Base-by-base conservation (phyloP, 2,113 vertebrate genomes). In the Chionomys nivalis region DNA sequence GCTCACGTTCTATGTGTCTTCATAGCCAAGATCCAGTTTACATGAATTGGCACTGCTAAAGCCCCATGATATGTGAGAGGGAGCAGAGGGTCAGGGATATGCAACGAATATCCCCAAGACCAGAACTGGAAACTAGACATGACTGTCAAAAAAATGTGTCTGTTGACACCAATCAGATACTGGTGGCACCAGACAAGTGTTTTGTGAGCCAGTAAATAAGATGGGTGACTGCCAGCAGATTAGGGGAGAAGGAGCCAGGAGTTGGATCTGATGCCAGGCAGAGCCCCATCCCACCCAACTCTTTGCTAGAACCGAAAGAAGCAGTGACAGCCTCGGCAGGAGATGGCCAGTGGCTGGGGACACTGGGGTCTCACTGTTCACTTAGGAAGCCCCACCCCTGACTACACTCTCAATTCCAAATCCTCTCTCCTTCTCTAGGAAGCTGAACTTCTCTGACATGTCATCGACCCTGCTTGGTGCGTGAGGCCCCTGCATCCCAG, bases 391-490 rank as follows among this genome's bases (percentile, higher is more conserved):
- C 52, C 58, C 42, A 42, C 2, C 2, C 13, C 75, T 12, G 36
- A 42, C 28, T 12, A 5, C 1, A 3, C 12, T 28, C 12, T 70
- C 36, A 68, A 42, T 42, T 93, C 26, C 75, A 10, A 66, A 49
- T 73, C 49, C 65, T 93, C 76, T 95, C 77, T 94, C 78, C 39
- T 26, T 42, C 86, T 47, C 90, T 31, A 89, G 95, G 92, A 89
- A 90, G 36, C 2, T 23, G 58, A 55, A 68, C 1, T 0, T n/a
- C 82, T 89, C 77, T 93, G 95, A 76, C 44, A 73, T 77, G 93
- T 66, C 5, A 2, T 21, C 28, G 61, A 73, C 70, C 86, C 77
- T 63, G 63, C 94, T 89, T 39, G 1, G 44, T 52, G 86, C 31
- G 79, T 92, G 75, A 95, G 83, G 5, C 5, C 9, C 26, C 78